These are phyloP conservation scores for Homarus americanus DNA, from an alignment of 1,140 invertebrate genomes.

Conservation along the genomic window DNA sequence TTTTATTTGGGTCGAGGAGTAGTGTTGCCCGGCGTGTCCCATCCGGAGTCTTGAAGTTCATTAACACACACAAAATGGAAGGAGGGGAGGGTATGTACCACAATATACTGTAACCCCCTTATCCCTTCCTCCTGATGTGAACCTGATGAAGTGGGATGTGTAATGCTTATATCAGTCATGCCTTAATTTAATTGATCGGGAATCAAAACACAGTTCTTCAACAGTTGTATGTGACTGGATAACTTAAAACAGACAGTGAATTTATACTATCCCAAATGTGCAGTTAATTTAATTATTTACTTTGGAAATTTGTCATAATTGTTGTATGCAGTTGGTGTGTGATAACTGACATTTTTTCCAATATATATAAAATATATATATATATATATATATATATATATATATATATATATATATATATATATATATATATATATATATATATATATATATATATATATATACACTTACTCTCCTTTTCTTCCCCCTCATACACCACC, in stretches of 20 bases:
- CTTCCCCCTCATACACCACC: too few relatives aligned
- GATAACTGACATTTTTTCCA: not conserved
- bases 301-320: not conserved
- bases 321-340: not conserved
- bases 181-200: not conserved
- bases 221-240: not conserved
- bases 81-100: not conserved
- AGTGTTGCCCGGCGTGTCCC: not conserved
- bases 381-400: not conserved
- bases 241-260: not conserved
- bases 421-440: too few relatives aligned
- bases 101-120: not conserved
- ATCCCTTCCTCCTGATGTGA: not conserved
- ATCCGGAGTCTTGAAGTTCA: not conserved
- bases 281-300: not conserved
- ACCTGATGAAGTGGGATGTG: not conserved
- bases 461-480: too few relatives aligned
- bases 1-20: not conserved
- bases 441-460: not conserved
- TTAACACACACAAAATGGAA: not conserved
- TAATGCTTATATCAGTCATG: not conserved
- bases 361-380: not conserved
- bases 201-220: not conserved
- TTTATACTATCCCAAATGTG: not conserved
- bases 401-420: too few relatives aligned